phyloP scores from a whole-genome alignment of 2,113 vertebrate species.

The Pao palembangensis region DNA sequence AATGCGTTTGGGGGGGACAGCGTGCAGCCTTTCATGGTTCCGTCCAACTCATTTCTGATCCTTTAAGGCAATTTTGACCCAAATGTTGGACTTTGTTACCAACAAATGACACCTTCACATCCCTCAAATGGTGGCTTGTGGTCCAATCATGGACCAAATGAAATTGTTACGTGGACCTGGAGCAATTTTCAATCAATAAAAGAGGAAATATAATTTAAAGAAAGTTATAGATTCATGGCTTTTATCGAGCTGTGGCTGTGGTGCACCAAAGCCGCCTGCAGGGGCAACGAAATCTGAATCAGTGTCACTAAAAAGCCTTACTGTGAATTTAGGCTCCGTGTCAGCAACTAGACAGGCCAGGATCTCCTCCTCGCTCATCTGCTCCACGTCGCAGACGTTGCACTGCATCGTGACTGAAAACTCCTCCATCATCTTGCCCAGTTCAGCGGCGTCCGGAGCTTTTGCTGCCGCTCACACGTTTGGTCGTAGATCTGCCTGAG shows the following conservation, averaged over 20 bases:
- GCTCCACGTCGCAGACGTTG: conserved; percentile 79
- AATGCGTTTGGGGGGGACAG: conserved; percentile 5
- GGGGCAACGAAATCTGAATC: background rate
- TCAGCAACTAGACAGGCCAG: conserved; percentile 82
- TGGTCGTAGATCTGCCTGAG: no score
- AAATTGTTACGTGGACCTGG: no score
- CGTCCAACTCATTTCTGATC: background rate
- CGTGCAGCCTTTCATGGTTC: background rate
- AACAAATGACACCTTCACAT: no score
- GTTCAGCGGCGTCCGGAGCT: background rate
- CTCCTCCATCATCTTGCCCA: conserved; percentile 89
- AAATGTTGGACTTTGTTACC: no score
- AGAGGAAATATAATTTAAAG: no score
- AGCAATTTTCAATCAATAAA: no score
- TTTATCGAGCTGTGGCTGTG: background rate
- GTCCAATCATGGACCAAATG: no score
- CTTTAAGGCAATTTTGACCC: background rate
- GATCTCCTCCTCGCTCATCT: conserved; percentile 84
- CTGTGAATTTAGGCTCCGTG: conserved; percentile 76
- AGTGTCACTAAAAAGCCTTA: conserved; percentile 67
- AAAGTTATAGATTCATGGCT: no score
- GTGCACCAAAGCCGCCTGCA: no score
- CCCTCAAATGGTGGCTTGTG: no score
- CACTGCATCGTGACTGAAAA: conserved; percentile 81
- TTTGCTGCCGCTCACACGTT: no score